Percentiles rank a stretch among this genome's conserved stretches.
These are phyloP conservation scores for Caranx ignobilis DNA, from an alignment of 2,113 vertebrate species.

Conservation along the genomic window DNA sequence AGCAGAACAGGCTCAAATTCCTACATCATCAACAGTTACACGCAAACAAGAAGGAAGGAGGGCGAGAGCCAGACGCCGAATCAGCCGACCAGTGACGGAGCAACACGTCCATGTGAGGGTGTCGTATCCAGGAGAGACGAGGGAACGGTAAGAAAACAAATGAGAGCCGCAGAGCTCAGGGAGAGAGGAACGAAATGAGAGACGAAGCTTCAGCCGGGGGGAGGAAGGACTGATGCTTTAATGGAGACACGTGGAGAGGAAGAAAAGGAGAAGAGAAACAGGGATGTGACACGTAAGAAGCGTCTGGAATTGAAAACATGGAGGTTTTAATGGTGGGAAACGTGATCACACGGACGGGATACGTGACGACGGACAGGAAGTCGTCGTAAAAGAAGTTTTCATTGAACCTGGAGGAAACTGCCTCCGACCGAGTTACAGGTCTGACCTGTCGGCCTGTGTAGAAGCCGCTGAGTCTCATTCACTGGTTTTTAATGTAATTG, in stretches of 20 bases:
- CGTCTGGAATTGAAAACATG: no score
- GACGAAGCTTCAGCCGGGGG: background rate
- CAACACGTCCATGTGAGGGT: background rate
- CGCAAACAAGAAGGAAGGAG: background rate
- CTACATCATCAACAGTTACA: constrained; percentile 8
- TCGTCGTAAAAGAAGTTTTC: no score
- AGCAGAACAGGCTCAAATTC: constrained; percentile 8
- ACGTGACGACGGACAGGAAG: no score
- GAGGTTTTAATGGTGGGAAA: no score
- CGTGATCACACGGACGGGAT: no score
- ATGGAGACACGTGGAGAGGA: background rate
- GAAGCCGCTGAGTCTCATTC: no score
- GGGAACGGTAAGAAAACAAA: constrained; percentile 12
- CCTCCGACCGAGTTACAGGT: no score
- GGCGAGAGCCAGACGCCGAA: background rate
- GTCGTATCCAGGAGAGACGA: background rate
- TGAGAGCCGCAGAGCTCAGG: background rate
- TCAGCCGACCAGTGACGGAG: background rate
- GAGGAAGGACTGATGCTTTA: background rate
- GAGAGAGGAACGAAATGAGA: background rate
- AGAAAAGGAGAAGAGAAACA: background rate
- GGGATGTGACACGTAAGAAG: no score
- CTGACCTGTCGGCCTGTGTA: no score
- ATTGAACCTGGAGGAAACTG: no score
- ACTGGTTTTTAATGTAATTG: no score